These are phyloP conservation scores for Anticlea derivata DNA, from an alignment of 2,888 invertebrate species.

Conservation along the genomic window DNA sequence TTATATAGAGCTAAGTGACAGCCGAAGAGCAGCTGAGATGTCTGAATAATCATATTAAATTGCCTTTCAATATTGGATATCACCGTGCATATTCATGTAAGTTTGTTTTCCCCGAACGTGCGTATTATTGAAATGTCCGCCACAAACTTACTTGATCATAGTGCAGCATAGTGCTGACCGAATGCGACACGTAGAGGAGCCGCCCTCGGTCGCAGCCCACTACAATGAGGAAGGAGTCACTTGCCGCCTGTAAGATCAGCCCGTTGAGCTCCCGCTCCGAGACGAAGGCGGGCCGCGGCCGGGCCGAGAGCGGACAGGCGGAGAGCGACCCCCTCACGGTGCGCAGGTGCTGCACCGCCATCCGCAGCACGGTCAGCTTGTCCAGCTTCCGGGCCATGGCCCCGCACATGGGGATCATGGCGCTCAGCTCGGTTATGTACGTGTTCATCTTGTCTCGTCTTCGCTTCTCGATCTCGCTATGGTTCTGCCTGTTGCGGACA, in stretches of 20 bases:
- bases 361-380: constrained; percentile 94
- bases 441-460: constrained; percentile 98
- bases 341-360: constrained; percentile 97
- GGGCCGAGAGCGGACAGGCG: constrained; percentile 88
- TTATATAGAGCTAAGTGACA: no score
- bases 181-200: constrained; percentile 94
- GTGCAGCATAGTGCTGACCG: constrained; percentile 91
- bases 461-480: constrained; percentile 97
- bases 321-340: constrained; percentile 78
- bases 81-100: no score
- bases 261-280: constrained; percentile 94
- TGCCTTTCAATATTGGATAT: no score
- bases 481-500: constrained; percentile 96
- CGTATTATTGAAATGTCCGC: no score
- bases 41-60: no score
- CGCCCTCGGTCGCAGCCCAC: constrained; percentile 96
- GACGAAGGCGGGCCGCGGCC: constrained; percentile 91
- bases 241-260: constrained; percentile 91
- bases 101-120: no score
- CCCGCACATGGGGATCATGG: constrained; percentile 97
- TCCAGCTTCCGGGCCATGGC: constrained; percentile 97
- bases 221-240: constrained; percentile 95
- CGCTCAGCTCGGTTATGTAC: constrained; percentile 94
- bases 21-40: no score
- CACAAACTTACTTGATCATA: constrained; percentile 87